Percentiles rank a stretch among this genome's conserved stretches.
Conservation (phyloP, 1,140 invertebrate genomes). For the Wasmannia auropunctata region DNA sequence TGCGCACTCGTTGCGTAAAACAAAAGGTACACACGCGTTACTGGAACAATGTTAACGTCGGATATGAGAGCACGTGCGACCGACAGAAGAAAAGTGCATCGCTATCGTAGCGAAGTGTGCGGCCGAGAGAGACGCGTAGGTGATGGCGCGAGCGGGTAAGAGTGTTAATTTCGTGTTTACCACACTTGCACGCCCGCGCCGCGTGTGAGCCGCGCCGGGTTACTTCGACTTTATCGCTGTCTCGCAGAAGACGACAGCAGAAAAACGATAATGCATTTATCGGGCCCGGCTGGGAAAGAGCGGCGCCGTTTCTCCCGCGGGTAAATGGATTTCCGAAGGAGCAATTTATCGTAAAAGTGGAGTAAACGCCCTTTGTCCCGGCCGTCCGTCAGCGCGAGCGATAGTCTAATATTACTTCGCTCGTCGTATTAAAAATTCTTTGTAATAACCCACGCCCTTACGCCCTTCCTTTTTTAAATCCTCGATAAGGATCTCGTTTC, state of each 20-base stretch:
- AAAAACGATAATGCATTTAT: conserved; percentile 59
- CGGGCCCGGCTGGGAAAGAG: neutral
- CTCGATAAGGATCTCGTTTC: neutral
- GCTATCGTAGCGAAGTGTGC: neutral
- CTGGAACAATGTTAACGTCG: conserved; percentile 27
- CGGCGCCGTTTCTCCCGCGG: conserved; percentile 2
- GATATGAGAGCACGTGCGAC: neutral
- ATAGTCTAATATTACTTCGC: conserved; percentile 17
- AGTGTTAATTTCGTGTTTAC: conserved; percentile 35
- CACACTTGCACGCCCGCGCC: neutral
- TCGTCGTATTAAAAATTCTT: conserved; percentile 31
- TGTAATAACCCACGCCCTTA: neutral
- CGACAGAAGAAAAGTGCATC: conserved; percentile 23
- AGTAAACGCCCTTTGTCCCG: conserved; percentile 37
- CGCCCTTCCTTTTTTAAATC: neutral
- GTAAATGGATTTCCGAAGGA: conserved; percentile 61
- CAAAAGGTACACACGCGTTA: neutral
- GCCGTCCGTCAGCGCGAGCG: neutral
- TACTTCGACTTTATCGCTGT: conserved; percentile 22
- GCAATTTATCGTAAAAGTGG: conserved; percentile 59
- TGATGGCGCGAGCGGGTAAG: neutral
- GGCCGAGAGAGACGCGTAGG: neutral
- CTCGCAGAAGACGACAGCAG: conserved; percentile 17
- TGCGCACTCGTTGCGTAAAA: conserved; percentile 14
- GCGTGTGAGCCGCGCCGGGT: neutral